These are phyloP conservation scores for Phrixothrix hirtus DNA, from an alignment of 2,888 invertebrate genomes.

Conservation along the genomic window DNA sequence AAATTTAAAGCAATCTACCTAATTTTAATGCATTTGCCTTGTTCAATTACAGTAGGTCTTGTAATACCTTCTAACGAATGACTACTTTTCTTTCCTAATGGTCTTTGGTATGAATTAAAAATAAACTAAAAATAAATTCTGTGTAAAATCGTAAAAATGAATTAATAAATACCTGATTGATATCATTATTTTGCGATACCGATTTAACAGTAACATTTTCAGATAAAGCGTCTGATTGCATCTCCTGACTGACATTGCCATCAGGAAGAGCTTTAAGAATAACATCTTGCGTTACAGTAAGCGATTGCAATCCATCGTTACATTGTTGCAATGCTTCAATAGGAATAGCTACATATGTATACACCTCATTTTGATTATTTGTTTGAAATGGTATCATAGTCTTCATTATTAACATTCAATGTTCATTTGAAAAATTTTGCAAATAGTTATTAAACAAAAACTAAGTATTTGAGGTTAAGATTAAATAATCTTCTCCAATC, in stretches of 20 bases:
- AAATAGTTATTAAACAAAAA: too few relatives aligned
- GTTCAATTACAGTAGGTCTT: slow-evolving; percentile 11
- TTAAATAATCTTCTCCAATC: too few relatives aligned
- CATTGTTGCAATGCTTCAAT: slow-evolving; percentile 21
- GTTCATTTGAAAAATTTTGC: neutral
- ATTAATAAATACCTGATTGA: too few relatives aligned
- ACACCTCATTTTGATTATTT: slow-evolving; percentile 17
- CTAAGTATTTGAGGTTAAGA: too few relatives aligned
- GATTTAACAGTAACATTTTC: too few relatives aligned
- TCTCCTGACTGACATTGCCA: slow-evolving; percentile 8
- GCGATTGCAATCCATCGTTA: slow-evolving; percentile 7
- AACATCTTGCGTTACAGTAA: slow-evolving; percentile 28
- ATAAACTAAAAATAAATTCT: neutral
- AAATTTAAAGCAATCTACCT: neutral
- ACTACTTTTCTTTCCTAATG: neutral
- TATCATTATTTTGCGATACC: too few relatives aligned
- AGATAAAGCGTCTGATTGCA: neutral
- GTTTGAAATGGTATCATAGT: slow-evolving; percentile 1
- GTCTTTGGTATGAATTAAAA: neutral
- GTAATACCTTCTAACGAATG: neutral
- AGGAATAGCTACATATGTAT: slow-evolving; percentile 27
- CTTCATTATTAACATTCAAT: slow-evolving; percentile 12
- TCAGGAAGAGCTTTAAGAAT: slow-evolving; percentile 32
- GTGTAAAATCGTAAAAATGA: neutral
- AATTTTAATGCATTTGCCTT: neutral